A percentile compares a stretch with the other conserved stretches of the same genome.
These are phyloP conservation scores for Altica lythri DNA, from an alignment of 2,888 invertebrate genomes.

Conservation along the genomic window DNA sequence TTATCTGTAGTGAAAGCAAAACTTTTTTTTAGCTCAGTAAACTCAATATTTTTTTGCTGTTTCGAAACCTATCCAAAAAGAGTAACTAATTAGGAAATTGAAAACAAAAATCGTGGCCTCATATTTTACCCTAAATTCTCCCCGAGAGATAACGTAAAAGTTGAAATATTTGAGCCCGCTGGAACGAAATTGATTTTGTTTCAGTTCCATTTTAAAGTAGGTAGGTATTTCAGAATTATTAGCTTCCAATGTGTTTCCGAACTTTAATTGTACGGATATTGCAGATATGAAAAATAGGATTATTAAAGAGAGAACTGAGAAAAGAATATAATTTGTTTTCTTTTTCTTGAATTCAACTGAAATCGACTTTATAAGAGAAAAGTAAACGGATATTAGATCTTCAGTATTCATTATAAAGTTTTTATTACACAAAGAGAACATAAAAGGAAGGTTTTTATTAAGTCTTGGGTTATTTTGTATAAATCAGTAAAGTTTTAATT, in stretches of 20 bases:
- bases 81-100: no score
- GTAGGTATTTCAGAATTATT: slow-evolving; percentile 14
- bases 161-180: slow-evolving; percentile 14
- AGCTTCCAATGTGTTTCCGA: slow-evolving; percentile 13
- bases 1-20: no score
- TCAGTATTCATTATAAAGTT: slow-evolving; percentile 11
- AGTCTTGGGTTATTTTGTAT: slow-evolving; percentile 4
- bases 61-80: no score
- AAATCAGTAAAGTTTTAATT: slow-evolving; percentile 3
- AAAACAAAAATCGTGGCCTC: slow-evolving; percentile 6
- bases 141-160: slow-evolving; percentile 7
- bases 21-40: no score
- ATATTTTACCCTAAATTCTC: slow-evolving; percentile 10
- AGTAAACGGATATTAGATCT: slow-evolving; percentile 10
- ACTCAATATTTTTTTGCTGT: no score
- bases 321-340: slow-evolving; percentile 15
- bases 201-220: slow-evolving; percentile 18
- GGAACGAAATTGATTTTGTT: slow-evolving; percentile 21
- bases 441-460: slow-evolving; percentile 2
- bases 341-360: not conserved
- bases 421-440: slow-evolving; percentile 1
- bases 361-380: slow-evolving; percentile 8
- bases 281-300: slow-evolving; percentile 18
- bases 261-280: slow-evolving; percentile 20
- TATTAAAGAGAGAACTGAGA: slow-evolving; percentile 7